Percentiles rank a stretch among this genome's conserved stretches.
Conservation (phyloP, 1,140 invertebrate genomes). For the Oncopodura yosiiana region DNA sequence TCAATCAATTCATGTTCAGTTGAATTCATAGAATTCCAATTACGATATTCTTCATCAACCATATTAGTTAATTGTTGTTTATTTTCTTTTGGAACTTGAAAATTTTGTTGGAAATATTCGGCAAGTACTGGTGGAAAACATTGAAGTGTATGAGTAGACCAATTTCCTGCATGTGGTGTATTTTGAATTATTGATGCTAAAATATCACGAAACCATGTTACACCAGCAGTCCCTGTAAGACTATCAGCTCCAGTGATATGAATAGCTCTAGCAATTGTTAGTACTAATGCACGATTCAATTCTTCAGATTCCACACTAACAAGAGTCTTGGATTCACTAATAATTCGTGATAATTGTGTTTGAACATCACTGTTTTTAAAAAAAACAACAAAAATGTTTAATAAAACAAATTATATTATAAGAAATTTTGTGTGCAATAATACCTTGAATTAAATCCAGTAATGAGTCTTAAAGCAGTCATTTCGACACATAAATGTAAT, state of each 20-base stretch:
- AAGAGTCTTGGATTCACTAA: conserved; percentile 76
- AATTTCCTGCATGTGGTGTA: conserved; percentile 67
- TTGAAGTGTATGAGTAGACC: conserved; percentile 81
- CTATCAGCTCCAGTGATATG: conserved; percentile 64
- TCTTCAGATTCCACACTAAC: conserved; percentile 91
- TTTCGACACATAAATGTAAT: conserved; percentile 87
- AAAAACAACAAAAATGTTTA: no score
- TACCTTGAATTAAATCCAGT: conserved; percentile 67
- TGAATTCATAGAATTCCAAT: conserved; percentile 85
- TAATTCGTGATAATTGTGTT: conserved; percentile 72
- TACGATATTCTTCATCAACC: conserved; percentile 87
- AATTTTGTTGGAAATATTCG: conserved; percentile 77
- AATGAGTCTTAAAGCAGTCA: conserved; percentile 79
- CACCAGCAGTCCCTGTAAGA: conserved; percentile 55
- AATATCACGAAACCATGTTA: conserved; percentile 82
- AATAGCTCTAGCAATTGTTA: conserved; percentile 86
- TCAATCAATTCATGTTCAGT: conserved; percentile 93
- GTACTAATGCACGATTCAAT: conserved; percentile 77
- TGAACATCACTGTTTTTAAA: conserved; percentile 88
- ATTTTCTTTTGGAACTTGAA: conserved; percentile 73
- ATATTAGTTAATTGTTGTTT: conserved; percentile 82
- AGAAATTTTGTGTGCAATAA: no score
- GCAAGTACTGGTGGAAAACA: conserved; percentile 81
- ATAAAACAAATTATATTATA: no score
- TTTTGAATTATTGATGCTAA: conserved; percentile 82